Base-by-base conservation (phyloP, 2,888 invertebrate genomes). In the Aleiodes testaceus region DNA sequence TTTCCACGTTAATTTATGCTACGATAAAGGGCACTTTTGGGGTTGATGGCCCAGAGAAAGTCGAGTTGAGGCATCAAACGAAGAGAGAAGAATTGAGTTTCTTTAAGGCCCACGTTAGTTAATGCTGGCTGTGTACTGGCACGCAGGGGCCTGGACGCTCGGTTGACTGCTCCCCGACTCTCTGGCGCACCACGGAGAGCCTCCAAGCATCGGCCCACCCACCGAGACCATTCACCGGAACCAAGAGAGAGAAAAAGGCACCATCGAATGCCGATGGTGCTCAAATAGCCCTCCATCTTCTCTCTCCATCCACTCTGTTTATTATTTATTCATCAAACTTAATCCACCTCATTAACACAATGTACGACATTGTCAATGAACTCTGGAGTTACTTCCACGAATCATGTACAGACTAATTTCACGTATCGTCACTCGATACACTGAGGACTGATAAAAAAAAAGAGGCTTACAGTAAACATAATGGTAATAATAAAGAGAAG, bases 171-270 rank as follows among this genome's bases (percentile, higher is more conserved):
- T 42, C 45, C 3, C 26, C 26, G 87, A 84, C 87, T 84, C 88
- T 88, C 88, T 89, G 90, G 90, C 90, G 89, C 90, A 90, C 89
- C 53, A 63, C 42, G 55, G 49, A 66, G 83, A 79, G 82, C 84
- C 80, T 79, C 80, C 81, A 84, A 5, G 81, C 83, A 67, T 64
- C 44, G 83, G 86, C 84, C 87, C 87, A 87, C 87, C 87, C 87
- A 87, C 85, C 81, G 83, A 82, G 87, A 87, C 86, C 87, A 86
- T 87, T 87, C 87, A 87, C 87, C 87, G 86, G 87, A 87, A 87
- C 86, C 86, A 85, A 85, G 84, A 70, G 75, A 77, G 67, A 36
- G 36, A 36, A 1, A 36, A 26, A 26, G 4, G 69, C 82, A 79
- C 82, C 84, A 79, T 81, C 84, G 83, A 82, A 82, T 82, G 14